Percentiles rank a stretch among this genome's conserved stretches.
phyloP scores from a whole-genome alignment of 1,140 invertebrate genomes.

The Acyrthosiphon pisum region DNA sequence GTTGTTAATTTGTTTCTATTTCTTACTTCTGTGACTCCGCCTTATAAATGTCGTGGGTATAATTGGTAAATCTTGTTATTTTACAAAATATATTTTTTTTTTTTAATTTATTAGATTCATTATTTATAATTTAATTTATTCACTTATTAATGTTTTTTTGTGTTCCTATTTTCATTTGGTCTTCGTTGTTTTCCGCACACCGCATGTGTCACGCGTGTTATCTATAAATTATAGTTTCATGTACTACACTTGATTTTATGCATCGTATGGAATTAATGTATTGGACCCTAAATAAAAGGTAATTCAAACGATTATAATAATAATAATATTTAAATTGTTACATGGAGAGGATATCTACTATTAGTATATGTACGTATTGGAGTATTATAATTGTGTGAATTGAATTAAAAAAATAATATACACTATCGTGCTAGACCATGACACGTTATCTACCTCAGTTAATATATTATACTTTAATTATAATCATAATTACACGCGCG shows the following conservation, averaged over 20 bases:
- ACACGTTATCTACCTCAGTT: neutral
- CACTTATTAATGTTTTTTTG: too few species aligned
- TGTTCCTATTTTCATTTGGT: too few species aligned
- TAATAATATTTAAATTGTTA: neutral
- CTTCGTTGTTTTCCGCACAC: too few species aligned
- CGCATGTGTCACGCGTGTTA: neutral
- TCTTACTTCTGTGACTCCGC: too few species aligned
- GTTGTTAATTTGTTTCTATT: neutral
- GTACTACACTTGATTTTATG: neutral
- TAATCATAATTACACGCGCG: neutral
- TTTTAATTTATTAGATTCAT: too few species aligned
- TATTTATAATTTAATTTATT: too few species aligned
- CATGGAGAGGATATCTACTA: neutral
- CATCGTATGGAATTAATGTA: neutral
- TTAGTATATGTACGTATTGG: neutral
- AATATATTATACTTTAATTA: neutral
- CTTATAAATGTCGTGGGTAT: too few species aligned
- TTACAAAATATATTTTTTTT: too few species aligned
- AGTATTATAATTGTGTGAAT: neutral
- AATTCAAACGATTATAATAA: neutral
- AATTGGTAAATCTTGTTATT: too few species aligned
- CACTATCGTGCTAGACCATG: neutral
- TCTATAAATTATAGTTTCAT: neutral
- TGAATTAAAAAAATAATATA: neutral
- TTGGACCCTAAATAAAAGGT: neutral